Base-by-base conservation (phyloP, 2,113 vertebrate species). In the Aptenodytes forsteri region DNA sequence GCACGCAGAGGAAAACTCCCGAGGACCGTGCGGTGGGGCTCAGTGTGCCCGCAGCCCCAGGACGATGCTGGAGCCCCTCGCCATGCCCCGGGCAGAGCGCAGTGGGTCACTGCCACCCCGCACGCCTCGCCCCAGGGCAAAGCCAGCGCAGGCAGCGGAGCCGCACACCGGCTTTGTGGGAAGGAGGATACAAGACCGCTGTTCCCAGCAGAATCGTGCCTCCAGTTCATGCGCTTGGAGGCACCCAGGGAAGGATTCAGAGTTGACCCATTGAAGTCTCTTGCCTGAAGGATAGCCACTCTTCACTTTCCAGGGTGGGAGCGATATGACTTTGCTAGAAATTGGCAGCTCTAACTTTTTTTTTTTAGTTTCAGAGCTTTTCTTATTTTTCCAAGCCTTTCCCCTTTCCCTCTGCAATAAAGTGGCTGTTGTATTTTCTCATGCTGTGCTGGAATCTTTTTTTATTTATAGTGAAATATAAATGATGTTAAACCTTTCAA, bases 1-100 rank as follows among this genome's bases (percentile, higher is more conserved):
- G 29, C 25, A 38, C 1, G 2, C 26, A 50, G 34, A 52, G n/a
- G 38, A 62, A 29, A 70, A 1, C 38, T 62, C 70, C 62, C 2
- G 5, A 47, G 16, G 54, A 32, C 6, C 0, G 0, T 26, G 16
- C 1, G 4, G 15, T 1, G 1, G 16, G 34, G 23, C 25, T 42
- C 1, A 2, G 25, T 8, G 52, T 5, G 29, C 36, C 26, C 0
- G 0, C 42, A 44, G 70, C 26, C 13, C 8, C 0, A 0, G 56
- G 14, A 17, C 0, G 0, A 22, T 4, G 30, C 40, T 2, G 1
- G 14, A 67, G 66, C 34, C 44, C 40, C 55, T 42, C 3, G 0
- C 19, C 2, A 0, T 7, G 16, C 12, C 30, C 30, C 0, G 0
- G 42, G 20, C 42, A 56, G 55, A 16, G 1, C 5, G 1, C 34